Base-by-base conservation (phyloP, 2,113 vertebrate species). In the Chlamydotis undulata region DNA sequence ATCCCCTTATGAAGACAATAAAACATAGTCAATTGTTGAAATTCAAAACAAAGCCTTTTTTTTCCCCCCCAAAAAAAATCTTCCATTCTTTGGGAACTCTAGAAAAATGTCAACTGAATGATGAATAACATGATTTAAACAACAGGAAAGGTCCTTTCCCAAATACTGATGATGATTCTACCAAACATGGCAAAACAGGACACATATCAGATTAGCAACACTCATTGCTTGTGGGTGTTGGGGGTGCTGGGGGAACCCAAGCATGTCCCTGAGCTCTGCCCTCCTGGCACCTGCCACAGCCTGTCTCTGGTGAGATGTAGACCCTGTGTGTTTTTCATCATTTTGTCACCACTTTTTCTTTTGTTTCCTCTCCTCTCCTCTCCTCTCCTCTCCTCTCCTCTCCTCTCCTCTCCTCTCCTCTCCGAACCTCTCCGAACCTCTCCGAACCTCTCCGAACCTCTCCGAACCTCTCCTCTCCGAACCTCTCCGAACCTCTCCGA, bases 231-330 rank as follows among this genome's bases (percentile, higher is more conserved):
- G 19, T n/a, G 10, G 7, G 4, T 67, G 4, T 4, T 26, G 37
- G 14, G 22, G 5, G 7, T 0, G 0, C 8, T 22, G 8, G 25
- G 28, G 13, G 13, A 65, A 12, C 37, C 6, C 22, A 60, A 37
- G 26, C 9, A 43, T 4, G 15, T 23, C n/a, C 45, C 25, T 65
- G n/a, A 59, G 31, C 29, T 31, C 63, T 39, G 26, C 16, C 23
- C 4, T 31, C 17, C n/a, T 43, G 19, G 26, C 0, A 2, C 26
- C n/a, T 63, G 41, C 6, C 1, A 0, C 25, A 50, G 35, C 8
- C 39, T 9, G 6, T 11, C 29, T n/a, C 47, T 65, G 39, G 43
- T n/a, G 26, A 55, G 31, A 52, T 19, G 17, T 26, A 52, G 65
- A 33, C 12, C n/a, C 23, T 50, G 10, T 43, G 41, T 43, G 31